A percentile compares a stretch with the other conserved stretches of the same genome.
Conservation (phyloP, 1,140 invertebrate species). For the Brachionus sp. region DNA sequence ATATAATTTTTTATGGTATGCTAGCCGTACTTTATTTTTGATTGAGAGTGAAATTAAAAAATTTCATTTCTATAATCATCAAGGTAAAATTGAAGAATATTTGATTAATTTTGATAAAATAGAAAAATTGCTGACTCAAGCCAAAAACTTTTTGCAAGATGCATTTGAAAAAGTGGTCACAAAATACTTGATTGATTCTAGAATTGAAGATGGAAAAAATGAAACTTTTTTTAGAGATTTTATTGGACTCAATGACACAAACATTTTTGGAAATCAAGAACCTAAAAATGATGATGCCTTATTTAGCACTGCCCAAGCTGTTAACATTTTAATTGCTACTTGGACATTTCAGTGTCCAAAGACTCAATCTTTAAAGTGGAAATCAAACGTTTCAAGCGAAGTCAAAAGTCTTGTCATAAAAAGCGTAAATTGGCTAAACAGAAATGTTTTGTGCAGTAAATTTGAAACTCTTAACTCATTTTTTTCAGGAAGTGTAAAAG, state of each 20-base stretch:
- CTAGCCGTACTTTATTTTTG: constrained; percentile 50
- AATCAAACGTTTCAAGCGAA: constrained; percentile 48
- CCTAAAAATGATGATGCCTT: constrained; percentile 51
- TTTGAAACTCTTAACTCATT: constrained; percentile 55
- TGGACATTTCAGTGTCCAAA: constrained; percentile 49
- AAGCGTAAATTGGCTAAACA: constrained; percentile 49
- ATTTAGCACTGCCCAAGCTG: constrained; percentile 52
- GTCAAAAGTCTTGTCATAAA: constrained; percentile 49
- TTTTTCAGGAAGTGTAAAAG: constrained; percentile 54
- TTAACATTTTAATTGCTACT: constrained; percentile 50
- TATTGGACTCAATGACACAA: constrained; percentile 52
- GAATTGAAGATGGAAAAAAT: background rate
- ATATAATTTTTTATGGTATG: constrained; percentile 55
- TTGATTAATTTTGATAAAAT: constrained; percentile 47
- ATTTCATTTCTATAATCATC: background rate
- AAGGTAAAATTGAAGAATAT: constrained; percentile 46
- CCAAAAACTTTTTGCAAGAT: background rate
- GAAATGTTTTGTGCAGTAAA: constrained; percentile 48
- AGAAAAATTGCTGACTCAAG: background rate
- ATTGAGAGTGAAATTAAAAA: constrained; percentile 43
- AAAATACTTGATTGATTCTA: background rate
- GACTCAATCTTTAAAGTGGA: constrained; percentile 46
- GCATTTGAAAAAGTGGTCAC: constrained; percentile 3
- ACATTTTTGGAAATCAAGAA: constrained; percentile 48
- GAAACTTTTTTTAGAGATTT: constrained; percentile 53